Evolutionary conservation across 2,888 invertebrate genomes (phyloP), one percentile per base, ranked within the genome.

Genomic region (Melinaea menophilus): DNA sequence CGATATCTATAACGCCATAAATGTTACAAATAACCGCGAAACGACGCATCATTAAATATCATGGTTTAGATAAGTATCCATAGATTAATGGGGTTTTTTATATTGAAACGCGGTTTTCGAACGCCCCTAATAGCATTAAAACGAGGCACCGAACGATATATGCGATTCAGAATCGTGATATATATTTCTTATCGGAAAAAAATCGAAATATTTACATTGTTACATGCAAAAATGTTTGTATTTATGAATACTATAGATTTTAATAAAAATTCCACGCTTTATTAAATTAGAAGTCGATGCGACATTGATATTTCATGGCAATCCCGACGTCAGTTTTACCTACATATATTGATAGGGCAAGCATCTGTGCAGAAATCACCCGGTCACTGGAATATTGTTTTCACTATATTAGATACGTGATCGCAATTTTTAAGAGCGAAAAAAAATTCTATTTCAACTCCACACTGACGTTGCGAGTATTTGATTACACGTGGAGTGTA

Each of bases 331-430:
- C 81, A 79, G 78, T 81, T 80, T 82, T 77, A 85, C 85, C 81
- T 80, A 81, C 78, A 81, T 85, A 82, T 81, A 85, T 84, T 78
- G 82, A 81, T 81, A 86, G 86, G 88, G 87, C 85, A 81, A 82
- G 81, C 89, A 88, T 86, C 87, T 90, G 90, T 81, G 85, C 85
- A 79, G 83, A 82, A 89, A 89, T 90, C 90, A 90, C 84, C 89
- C 90, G 91, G 91, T 91, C 91, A 91, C 91, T 91, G 89, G 91
- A 89, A 91, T 91, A 91, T 91, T 91, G 91, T 91, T 91, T 91
- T 91, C 91, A 91, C 91, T 91, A 90, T 91, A 91, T 91, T 91
- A 91, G 91, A 91, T 85, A 91, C 91, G 91, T 91, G 91, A 84
- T 86, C 88, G 91, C 89, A 85, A 91, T 91, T 91, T 90, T 91